Conservation (phyloP, 1,140 invertebrate species). For the Leptinotarsa lineolata region DNA sequence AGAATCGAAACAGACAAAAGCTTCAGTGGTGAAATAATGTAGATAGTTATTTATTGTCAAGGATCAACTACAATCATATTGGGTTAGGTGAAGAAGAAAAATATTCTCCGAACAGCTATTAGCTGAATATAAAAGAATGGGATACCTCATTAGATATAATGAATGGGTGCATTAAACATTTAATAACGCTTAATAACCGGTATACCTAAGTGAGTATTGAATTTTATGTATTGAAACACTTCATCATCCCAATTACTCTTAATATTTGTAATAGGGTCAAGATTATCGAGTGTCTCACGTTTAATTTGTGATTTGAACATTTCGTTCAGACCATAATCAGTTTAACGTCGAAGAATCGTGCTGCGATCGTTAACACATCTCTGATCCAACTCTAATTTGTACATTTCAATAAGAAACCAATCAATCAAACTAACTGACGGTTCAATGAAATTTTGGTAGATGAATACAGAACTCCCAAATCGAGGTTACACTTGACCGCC, state of each 20-base stretch:
- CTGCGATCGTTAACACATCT: background rate
- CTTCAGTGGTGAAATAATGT: too few relatives aligned
- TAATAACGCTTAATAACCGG: background rate
- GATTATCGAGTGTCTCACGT: conserved; percentile 20
- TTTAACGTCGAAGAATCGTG: background rate
- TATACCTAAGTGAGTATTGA: background rate
- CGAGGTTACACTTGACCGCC: too few relatives aligned
- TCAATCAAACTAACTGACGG: too few relatives aligned
- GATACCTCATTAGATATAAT: background rate
- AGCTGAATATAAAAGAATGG: background rate
- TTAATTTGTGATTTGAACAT: conserved; percentile 9
- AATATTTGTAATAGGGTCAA: conserved; percentile 29
- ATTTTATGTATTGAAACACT: background rate
- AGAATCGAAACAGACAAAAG: too few relatives aligned
- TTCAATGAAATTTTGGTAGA: too few relatives aligned
- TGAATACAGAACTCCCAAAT: too few relatives aligned
- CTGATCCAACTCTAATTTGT: background rate
- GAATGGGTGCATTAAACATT: conserved; percentile 7
- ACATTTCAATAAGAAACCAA: background rate
- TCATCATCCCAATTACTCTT: conserved; percentile 26
- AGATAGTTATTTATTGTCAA: background rate
- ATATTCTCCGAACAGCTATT: background rate
- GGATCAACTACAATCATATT: background rate
- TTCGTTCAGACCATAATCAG: background rate
- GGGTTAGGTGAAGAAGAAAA: conserved; percentile 9